Conservation (phyloP, 2,113 vertebrate genomes). For the Garra rufa region DNA sequence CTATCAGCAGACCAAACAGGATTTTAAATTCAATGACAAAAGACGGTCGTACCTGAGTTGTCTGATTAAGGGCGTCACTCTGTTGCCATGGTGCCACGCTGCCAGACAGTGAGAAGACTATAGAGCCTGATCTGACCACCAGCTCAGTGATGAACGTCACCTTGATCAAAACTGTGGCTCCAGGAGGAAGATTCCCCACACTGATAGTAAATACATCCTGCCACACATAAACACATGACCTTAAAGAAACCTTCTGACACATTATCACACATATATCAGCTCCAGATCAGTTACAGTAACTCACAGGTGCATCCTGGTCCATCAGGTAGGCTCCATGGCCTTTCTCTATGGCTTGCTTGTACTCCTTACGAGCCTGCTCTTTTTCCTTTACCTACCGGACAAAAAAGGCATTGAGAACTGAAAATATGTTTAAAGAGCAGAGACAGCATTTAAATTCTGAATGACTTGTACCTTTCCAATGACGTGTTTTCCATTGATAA, state of each 20-base stretch:
- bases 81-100: slow-evolving; percentile 85
- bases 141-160: slow-evolving; percentile 87
- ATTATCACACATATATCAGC: neutral
- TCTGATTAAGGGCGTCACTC: slow-evolving; percentile 83
- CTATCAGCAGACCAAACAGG: too few species aligned
- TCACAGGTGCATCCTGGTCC: slow-evolving; percentile 86
- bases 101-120: slow-evolving; percentile 81
- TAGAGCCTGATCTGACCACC: slow-evolving; percentile 61
- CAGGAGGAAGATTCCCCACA: slow-evolving; percentile 84
- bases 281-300: slow-evolving; percentile 32
- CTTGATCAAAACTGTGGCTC: slow-evolving; percentile 85
- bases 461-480: slow-evolving; percentile 80
- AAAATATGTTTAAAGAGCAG: neutral
- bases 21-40: neutral
- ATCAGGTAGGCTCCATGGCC: slow-evolving; percentile 88
- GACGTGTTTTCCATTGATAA: slow-evolving; percentile 88
- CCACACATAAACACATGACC: slow-evolving; percentile 5
- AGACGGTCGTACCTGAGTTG: slow-evolving; percentile 76
- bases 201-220: slow-evolving; percentile 89
- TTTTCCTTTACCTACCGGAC: slow-evolving; percentile 86
- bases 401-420: slow-evolving; percentile 25
- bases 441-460: neutral
- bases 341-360: slow-evolving; percentile 77
- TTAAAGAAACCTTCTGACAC: neutral
- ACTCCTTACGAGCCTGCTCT: slow-evolving; percentile 79